These are phyloP conservation scores for Sebastes elongatus DNA, from an alignment of 2,797 vertebrate genomes.

Conservation along the genomic window DNA sequence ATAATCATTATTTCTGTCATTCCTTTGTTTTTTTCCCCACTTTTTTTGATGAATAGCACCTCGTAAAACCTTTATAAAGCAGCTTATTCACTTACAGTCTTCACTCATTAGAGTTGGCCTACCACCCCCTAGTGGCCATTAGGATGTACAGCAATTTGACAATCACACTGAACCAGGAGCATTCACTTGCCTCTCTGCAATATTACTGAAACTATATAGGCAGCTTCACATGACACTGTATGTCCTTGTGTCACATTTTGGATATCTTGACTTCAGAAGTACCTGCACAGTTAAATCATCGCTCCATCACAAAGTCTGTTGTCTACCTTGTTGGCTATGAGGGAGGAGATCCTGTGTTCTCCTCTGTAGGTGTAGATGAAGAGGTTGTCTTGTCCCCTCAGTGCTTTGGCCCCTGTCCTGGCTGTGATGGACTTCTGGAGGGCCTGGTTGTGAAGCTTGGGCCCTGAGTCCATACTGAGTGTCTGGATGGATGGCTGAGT, in stretches of 20 bases:
- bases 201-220: neutral
- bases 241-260: neutral
- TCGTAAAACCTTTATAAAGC: neutral
- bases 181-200: neutral
- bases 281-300: neutral
- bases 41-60: neutral
- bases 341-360: slow-evolving; percentile 87
- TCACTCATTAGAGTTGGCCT: neutral
- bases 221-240: neutral
- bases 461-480: slow-evolving; percentile 80
- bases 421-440: slow-evolving; percentile 85
- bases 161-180: neutral
- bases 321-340: slow-evolving; percentile 92
- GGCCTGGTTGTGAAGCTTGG: slow-evolving; percentile 85
- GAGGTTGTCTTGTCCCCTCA: slow-evolving; percentile 85
- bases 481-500: slow-evolving; percentile 83
- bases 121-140: neutral
- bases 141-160: neutral
- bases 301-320: neutral
- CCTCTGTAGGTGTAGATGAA: slow-evolving; percentile 83
- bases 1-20: too few species aligned
- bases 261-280: neutral
- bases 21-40: neutral
- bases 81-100: neutral
- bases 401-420: slow-evolving; percentile 81